Evolutionary conservation across 2,888 invertebrate genomes (phyloP), one percentile per base, ranked within the genome.

Genomic region (Cantharis lateralis): DNA sequence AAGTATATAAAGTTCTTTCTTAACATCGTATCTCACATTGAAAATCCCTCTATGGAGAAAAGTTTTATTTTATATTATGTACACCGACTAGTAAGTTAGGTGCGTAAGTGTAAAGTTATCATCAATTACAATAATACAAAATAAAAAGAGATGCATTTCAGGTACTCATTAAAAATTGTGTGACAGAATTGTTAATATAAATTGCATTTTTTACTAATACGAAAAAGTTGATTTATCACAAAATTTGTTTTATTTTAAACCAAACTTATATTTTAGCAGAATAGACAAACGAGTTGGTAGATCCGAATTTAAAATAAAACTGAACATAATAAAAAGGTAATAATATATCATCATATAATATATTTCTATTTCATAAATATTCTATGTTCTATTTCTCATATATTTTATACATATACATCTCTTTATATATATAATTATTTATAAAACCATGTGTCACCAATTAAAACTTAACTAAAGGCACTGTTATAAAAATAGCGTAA

Each of bases 371-470:
- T 87, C 84, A 87, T 86, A 87, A 87, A 87, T 87, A 86, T 82
- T 87, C 87, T 87, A 87, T 85, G 82, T 82, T 86, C 87, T 87
- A 87, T 87, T 83, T 77, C 72, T 87, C 85, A 87, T 88, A 88
- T 87, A 87, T 85, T 88, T 87, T 88, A 87, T 88, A 88, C 87
- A 88, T 88, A 88, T 87, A 87, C 87, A 87, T 87, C 87, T 88
- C 87, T 88, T 86, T 86, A 85, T 87, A 87, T 83, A 87, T 83
- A 87, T 87, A 82, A 85, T 85, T 85, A 85, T 86, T 87, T 87
- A 88, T 87, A 87, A 88, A 88, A 88, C 87, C 87, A 87, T 87
- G 87, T 88, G 86, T 88, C 87, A 88, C 87, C 88, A 88, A 87
- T 84, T 86, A 86, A 87, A 86, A 86, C 86, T 86, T 86, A 87